Conservation (phyloP, 2,797 vertebrate species). For the Syngnathus acus region DNA sequence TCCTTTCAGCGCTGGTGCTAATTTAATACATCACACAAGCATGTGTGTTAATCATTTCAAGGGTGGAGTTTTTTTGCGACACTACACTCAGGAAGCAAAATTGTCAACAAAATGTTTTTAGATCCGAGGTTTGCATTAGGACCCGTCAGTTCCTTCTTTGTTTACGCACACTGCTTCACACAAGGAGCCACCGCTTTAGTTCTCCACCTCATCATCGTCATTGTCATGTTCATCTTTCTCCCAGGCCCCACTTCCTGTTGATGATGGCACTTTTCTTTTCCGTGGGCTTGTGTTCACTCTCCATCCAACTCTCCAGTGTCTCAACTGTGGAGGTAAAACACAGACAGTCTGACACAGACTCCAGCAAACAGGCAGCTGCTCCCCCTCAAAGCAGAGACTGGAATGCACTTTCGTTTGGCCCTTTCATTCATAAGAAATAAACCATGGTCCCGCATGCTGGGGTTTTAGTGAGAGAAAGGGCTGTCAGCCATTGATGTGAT, state of each 20-base stretch:
- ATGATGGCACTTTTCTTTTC: constrained; percentile 14
- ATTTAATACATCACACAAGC: constrained; percentile 8
- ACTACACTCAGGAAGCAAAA: neutral
- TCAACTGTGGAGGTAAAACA: constrained; percentile 24
- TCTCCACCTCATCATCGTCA: neutral
- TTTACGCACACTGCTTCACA: constrained; percentile 7
- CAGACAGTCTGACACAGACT: constrained; percentile 43
- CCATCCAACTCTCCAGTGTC: constrained; percentile 11
- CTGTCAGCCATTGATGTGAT: constrained; percentile 47
- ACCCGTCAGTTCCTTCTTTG: constrained; percentile 41
- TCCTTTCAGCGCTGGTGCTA: constrained; percentile 40
- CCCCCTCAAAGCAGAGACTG: constrained; percentile 42
- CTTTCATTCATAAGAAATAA: constrained; percentile 66
- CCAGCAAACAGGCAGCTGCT: constrained; percentile 42
- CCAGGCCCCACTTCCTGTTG: constrained; percentile 12
- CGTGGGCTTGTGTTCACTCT: constrained; percentile 9
- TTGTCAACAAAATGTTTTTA: constrained; percentile 14
- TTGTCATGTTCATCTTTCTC: constrained; percentile 16
- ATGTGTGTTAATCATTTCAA: neutral
- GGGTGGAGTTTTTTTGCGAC: neutral
- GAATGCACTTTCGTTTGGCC: constrained; percentile 58
- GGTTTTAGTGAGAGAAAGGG: constrained; percentile 50
- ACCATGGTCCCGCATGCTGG: constrained; percentile 52
- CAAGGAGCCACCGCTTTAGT: neutral
- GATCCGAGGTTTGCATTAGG: constrained; percentile 19